phyloP scores from a whole-genome alignment of 2,797 vertebrate genomes.

The Epinephelus malabaricus region DNA sequence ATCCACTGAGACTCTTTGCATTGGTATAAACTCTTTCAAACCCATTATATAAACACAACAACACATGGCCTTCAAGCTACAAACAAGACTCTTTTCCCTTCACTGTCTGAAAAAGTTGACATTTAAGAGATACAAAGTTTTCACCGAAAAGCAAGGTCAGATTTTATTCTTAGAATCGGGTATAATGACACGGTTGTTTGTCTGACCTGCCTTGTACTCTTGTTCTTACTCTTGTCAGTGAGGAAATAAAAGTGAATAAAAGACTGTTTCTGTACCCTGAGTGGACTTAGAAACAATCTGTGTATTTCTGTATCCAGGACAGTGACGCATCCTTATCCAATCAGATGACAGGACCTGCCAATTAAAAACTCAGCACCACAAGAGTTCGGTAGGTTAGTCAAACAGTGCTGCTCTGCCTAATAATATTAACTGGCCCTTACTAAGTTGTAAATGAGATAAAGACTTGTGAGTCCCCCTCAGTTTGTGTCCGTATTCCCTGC shows the following conservation, averaged over 20 bases:
- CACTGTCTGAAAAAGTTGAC: constrained; percentile 5
- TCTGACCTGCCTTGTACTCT: constrained; percentile 2
- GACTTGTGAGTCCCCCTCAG: constrained; percentile 44
- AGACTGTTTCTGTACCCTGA: constrained; percentile 12
- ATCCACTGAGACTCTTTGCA: background rate
- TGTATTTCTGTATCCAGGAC: constrained; percentile 23
- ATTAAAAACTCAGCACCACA: constrained; percentile 41
- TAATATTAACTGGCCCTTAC: constrained; percentile 48
- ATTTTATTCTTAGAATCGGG: constrained; percentile 9
- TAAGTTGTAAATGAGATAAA: constrained; percentile 59
- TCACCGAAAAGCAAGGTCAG: background rate
- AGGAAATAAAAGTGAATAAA: constrained; percentile 11
- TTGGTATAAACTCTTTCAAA: background rate
- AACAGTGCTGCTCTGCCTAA: constrained; percentile 22
- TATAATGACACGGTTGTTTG: constrained; percentile 1
- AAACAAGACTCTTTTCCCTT: constrained; percentile 12
- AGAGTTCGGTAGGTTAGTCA: constrained; percentile 25
- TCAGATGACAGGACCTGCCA: constrained; percentile 22
- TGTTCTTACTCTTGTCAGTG: background rate
- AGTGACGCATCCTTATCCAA: constrained; percentile 36
- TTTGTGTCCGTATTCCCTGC: constrained; percentile 58
- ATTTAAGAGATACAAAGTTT: constrained; percentile 25
- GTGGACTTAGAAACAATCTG: constrained; percentile 20
- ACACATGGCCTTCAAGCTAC: background rate
- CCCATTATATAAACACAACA: background rate